Percentiles rank a stretch among this genome's conserved stretches.
phyloP scores from a whole-genome alignment of 1,140 invertebrate genomes.

The Drosophila funebris region DNA sequence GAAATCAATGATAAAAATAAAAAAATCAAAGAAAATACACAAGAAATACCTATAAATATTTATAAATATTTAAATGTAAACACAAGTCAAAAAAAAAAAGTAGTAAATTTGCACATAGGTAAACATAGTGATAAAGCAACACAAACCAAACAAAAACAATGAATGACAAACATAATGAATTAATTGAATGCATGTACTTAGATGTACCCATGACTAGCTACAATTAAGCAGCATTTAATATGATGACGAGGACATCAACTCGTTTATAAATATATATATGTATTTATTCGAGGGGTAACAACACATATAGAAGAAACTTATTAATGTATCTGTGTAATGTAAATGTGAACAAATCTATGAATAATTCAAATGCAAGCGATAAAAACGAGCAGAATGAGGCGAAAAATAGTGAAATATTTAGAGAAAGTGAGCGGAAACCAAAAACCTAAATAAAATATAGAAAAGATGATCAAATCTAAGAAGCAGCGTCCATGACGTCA shows the following conservation, averaged over 20 bases:
- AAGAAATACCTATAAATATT: slow-evolving; percentile 44
- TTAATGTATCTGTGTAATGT: slow-evolving; percentile 55
- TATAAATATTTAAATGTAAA: slow-evolving; percentile 51
- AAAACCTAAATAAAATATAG: slow-evolving; percentile 2
- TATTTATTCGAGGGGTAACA: slow-evolving; percentile 26
- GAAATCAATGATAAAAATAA: slow-evolving; percentile 2
- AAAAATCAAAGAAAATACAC: slow-evolving; percentile 17
- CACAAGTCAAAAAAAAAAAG: slow-evolving; percentile 55
- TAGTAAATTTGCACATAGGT: slow-evolving; percentile 64
- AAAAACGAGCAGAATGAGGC: slow-evolving; percentile 23
- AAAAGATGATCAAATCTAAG: slow-evolving; percentile 7
- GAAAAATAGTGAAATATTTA: slow-evolving; percentile 71
- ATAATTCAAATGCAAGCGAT: slow-evolving; percentile 8
- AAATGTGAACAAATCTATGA: slow-evolving; percentile 44
- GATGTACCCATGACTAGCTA: slow-evolving; percentile 50
- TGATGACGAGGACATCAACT: not conserved
- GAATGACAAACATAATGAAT: not conserved
- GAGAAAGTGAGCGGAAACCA: slow-evolving; percentile 34
- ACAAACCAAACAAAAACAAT: slow-evolving; percentile 27
- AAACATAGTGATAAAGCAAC: slow-evolving; percentile 52
- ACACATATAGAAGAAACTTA: slow-evolving; percentile 42
- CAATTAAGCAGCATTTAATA: slow-evolving; percentile 50
- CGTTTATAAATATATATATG: not conserved
- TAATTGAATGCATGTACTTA: slow-evolving; percentile 32
- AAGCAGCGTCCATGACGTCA: slow-evolving; percentile 33